These are phyloP conservation scores for Prionailurus bengalensis DNA, from an alignment of 2,113 vertebrate genomes.

Conservation along the genomic window DNA sequence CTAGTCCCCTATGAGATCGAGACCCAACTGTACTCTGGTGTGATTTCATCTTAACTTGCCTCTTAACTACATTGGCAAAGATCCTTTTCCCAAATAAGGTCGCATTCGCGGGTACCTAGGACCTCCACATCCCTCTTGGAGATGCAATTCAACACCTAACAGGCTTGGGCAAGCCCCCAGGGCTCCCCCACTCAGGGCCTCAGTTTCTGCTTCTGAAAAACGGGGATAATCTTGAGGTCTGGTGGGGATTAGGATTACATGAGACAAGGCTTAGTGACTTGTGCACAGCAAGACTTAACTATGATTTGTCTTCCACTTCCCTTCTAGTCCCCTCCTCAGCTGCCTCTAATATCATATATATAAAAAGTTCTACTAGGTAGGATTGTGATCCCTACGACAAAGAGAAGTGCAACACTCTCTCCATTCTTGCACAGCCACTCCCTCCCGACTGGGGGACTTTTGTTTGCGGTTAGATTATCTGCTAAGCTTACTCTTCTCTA, in stretches of 20 bases:
- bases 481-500: neutral
- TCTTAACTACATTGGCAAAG: neutral
- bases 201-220: neutral
- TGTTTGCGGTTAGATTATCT: neutral
- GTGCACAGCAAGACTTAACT: neutral
- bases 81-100: neutral
- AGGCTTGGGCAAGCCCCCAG: neutral
- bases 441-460: neutral
- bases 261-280: neutral
- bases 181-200: neutral
- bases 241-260: neutral
- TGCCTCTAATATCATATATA: neutral
- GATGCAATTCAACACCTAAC: neutral
- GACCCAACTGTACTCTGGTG: neutral
- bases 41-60: neutral
- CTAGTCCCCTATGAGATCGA: neutral
- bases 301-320: neutral
- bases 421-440: neutral
- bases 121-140: neutral
- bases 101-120: neutral
- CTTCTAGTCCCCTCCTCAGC: neutral
- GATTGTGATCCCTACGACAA: neutral
- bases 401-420: neutral
- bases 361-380: neutral
- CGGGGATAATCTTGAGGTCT: neutral